These are phyloP conservation scores for Phthorimaea operculella DNA, from an alignment of 1,140 invertebrate species.

Conservation along the genomic window DNA sequence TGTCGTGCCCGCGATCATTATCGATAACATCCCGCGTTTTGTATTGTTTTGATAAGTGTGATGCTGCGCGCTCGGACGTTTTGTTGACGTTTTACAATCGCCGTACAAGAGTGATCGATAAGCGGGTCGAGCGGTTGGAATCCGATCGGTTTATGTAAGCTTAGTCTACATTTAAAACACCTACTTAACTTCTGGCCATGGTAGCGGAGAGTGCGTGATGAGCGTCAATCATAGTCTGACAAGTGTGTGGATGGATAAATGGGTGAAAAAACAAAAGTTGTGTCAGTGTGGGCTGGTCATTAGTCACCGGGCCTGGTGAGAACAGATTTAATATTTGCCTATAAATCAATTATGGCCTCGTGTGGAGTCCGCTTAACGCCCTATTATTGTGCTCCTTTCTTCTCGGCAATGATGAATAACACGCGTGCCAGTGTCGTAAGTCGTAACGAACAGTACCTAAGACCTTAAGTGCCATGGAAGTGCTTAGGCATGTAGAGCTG, in stretches of 20 bases:
- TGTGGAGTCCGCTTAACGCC: conserved; percentile 41
- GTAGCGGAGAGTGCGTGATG: background rate
- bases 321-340: conserved; percentile 62
- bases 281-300: conserved; percentile 38
- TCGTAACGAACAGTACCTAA: background rate
- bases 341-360: conserved; percentile 57
- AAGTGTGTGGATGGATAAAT: conserved; percentile 27
- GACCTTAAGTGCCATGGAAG: background rate
- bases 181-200: background rate
- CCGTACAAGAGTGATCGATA: conserved; percentile 50
- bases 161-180: background rate
- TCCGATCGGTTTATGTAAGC: background rate
- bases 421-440: conserved; percentile 5
- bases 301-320: conserved; percentile 44
- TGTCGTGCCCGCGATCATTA: conserved; percentile 56
- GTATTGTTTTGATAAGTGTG: conserved; percentile 66
- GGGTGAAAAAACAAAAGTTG: conserved; percentile 42
- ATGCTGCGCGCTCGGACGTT: conserved; percentile 39
- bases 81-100: conserved; percentile 54
- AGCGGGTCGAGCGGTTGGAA: conserved; percentile 6
- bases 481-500: background rate
- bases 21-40: conserved; percentile 62
- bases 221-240: conserved; percentile 37
- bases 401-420: conserved; percentile 43
- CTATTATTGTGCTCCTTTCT: conserved; percentile 48